Base-by-base conservation (phyloP, 2,888 invertebrate species). In the Perdita meconis region DNA sequence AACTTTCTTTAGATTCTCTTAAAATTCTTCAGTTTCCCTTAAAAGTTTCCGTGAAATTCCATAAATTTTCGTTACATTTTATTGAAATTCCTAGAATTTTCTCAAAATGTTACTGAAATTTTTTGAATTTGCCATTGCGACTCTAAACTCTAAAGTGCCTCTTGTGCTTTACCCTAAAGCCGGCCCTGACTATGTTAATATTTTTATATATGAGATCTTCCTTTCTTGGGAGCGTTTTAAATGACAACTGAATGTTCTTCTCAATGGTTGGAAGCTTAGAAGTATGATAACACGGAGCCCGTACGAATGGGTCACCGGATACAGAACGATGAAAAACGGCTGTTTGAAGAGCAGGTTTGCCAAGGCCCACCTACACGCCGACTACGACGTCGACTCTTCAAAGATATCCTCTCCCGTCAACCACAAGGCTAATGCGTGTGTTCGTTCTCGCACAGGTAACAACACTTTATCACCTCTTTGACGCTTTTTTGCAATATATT, bases 261-360 rank as follows among this genome's bases (percentile, higher is more conserved):
- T 12, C 22, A 34, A 19, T 12, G 36, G 16, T 36, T 38, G 16
- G 16, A 1, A 10, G 16, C 1, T 51, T 8, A 13, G 6, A 6
- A n/a, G 12, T 64, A 73, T 50, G 55, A 38, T 44, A 36, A 51
- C 36, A 0, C 13, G 6, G 13, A 51, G 47, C 30, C 24, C 24
- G 16, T 34, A 26, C 5, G 34, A 13, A 40, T 19, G 42, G 12
- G 57, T 40, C 44, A 66, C 47, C 44, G 50, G 66, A 67, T 74
- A 67, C 53, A 78, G 19, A 24, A 67, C 44, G 47, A 34, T 24
- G 57, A 71, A 72, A 76, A 77, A 65, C 50, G 56, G 24, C 30
- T 12, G 50, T 83, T 66, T 66, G 71, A 82, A 71, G 68, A 75
- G 70, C 78, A 78, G 65, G 72, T 82, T 82, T 67, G 50, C 61